Percentiles rank a stretch among this genome's conserved stretches.
Evolutionary conservation across 2,113 vertebrate genomes (phyloP).

Genomic region (Platichthys flesus): DNA sequence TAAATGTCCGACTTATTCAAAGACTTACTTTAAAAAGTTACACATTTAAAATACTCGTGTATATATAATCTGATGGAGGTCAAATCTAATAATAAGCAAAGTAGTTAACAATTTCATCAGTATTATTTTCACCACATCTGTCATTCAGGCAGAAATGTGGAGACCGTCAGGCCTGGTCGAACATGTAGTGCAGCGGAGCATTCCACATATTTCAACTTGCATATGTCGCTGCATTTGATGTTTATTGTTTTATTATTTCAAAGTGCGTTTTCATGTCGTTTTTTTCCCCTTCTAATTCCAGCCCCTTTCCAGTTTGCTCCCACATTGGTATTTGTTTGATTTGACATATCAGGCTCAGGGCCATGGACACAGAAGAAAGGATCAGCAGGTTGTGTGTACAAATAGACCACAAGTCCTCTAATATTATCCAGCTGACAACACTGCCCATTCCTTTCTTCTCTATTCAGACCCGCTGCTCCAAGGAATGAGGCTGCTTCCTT

Average conservation of each 20-base stretch:
- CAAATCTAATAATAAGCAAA: too few relatives aligned
- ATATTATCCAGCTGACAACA: conserved; percentile 61
- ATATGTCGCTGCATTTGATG: not conserved
- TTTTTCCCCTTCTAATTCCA: not conserved
- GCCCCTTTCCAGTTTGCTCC: conserved; percentile 22
- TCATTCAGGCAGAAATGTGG: conserved; percentile 14
- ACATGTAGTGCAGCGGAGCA: not conserved
- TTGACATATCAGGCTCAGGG: conserved; percentile 31
- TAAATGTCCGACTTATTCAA: too few relatives aligned
- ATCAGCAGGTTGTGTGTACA: conserved; percentile 54
- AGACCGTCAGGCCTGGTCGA: not conserved
- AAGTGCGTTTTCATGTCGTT: conserved; percentile 29
- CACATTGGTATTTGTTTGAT: conserved; percentile 40
- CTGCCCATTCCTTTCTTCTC: conserved; percentile 57
- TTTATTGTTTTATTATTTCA: conserved; percentile 28
- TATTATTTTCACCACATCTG: conserved; percentile 1
- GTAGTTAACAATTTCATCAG: not conserved
- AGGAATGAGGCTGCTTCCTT: conserved; percentile 60
- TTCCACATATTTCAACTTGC: not conserved
- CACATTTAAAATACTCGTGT: not conserved
- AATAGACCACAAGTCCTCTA: conserved; percentile 43
- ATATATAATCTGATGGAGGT: too few relatives aligned
- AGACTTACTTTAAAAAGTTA: not conserved
- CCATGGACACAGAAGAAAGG: conserved; percentile 59
- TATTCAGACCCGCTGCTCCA: conserved; percentile 43